Base-by-base conservation (phyloP, 2,113 vertebrate species). In the Dunckerocampus dactyliophorus region DNA sequence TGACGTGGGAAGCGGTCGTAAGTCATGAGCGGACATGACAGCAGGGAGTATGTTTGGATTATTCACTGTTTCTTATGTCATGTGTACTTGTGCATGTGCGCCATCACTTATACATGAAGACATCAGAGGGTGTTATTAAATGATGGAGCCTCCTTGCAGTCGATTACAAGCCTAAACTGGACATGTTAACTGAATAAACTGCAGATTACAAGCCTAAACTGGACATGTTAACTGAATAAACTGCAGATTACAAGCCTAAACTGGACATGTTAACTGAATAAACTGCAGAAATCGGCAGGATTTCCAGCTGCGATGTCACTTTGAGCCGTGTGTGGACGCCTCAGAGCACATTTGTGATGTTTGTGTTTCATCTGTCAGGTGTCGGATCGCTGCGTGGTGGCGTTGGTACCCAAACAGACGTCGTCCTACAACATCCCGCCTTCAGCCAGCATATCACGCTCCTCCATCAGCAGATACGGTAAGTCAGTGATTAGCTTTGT, bases 361-460 rank as follows among this genome's bases (percentile, higher is more conserved):
- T 7, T 39, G 8, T 60, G 24, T 83, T 39, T 77, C 20, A 58
- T 28, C 56, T 16, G 48, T 12, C 88, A 98, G 96, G 97, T 99
- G 58, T 97, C 96, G 0, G 97, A 99, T 76, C 93, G 96, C 74
- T 98, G 95, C 0, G 90, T 98, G 17, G 96, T 99, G 76, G 97
- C 97, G 28, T 85, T 99, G 24, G 97, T 99, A 42, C 95, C 97
- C 21, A 99, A 99, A 62, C 96, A 99, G 89, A 99, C 95, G 9
- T 98, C 97, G 1, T 98, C 97, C 4, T 99, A 99, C 90, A 99
- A 99, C 77, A 97, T 98, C 43, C 95, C 96, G 4, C 91, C 94
- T 58, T 96, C 97, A 1, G 93, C 96, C 79, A 98, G 95, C 87
- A 98, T 99, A 86, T 98, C 95, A 16, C 88, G 97, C 61, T 92